Evolutionary conservation across 2,113 vertebrate genomes (phyloP).

Genomic region (Pedetes capensis): DNA sequence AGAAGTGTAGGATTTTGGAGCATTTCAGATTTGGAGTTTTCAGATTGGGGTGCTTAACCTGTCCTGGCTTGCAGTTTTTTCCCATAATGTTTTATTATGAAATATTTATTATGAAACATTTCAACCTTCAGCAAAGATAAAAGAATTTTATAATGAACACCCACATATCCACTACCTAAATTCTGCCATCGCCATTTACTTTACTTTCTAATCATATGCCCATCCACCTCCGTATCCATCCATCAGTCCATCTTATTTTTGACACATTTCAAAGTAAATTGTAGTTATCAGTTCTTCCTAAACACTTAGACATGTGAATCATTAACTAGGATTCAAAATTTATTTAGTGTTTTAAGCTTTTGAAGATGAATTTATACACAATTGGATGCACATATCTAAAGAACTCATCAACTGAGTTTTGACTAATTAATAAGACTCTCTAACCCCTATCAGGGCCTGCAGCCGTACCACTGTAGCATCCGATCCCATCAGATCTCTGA

Average conservation of each 20-base stretch:
- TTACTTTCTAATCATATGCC: not conserved
- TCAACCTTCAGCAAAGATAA: not conserved
- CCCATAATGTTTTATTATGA: not conserved
- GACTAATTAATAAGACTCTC: not conserved
- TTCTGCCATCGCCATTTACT: not conserved
- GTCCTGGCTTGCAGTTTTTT: accelerated
- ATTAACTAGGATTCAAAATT: not conserved
- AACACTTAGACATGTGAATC: not conserved
- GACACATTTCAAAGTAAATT: not conserved
- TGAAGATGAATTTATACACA: not conserved
- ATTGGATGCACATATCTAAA: no score
- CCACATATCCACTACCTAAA: not conserved
- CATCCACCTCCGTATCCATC: accelerated
- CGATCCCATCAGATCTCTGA: no score
- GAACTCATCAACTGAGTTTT: not conserved
- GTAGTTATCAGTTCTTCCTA: not conserved
- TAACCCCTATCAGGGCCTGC: no score
- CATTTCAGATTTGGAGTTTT: not conserved
- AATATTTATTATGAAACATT: not conserved
- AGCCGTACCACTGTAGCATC: no score
- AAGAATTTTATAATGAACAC: not conserved
- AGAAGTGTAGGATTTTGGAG: not conserved
- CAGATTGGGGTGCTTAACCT: not conserved
- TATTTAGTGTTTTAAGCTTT: not conserved
- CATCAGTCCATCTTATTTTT: not conserved